A percentile compares a stretch with the other conserved stretches of the same genome.
Conservation (phyloP, 2,113 vertebrate species). For the Lasiurus borealis region DNA sequence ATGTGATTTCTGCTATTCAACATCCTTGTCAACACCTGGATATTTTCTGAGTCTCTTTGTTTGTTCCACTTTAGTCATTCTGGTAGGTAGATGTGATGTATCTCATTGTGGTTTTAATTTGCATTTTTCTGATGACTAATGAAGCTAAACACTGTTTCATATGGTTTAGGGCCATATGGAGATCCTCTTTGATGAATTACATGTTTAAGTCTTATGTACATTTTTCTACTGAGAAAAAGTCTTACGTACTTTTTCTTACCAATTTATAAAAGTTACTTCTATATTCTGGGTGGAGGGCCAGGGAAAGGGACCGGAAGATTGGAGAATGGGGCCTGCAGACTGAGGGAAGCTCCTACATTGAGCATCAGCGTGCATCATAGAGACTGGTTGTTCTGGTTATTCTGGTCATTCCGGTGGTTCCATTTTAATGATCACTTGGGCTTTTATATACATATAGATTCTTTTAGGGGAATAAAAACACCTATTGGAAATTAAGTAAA, state of each 20-base stretch:
- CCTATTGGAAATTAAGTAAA: background rate
- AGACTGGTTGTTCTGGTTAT: too few relatives aligned
- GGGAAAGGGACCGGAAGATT: too few relatives aligned
- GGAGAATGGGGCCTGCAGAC: too few relatives aligned
- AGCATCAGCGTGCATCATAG: too few relatives aligned
- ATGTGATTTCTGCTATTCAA: background rate
- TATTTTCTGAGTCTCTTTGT: background rate
- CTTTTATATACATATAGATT: background rate
- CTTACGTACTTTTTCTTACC: background rate
- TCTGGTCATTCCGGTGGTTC: too few relatives aligned
- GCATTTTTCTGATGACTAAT: background rate
- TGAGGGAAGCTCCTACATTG: too few relatives aligned
- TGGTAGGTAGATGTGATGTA: too few relatives aligned
- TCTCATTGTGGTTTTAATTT: slow-evolving; percentile 15
- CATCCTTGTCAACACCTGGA: background rate
- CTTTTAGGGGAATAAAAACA: background rate
- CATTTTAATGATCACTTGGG: too few relatives aligned
- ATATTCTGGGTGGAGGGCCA: background rate
- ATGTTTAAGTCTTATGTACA: background rate
- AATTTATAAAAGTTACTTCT: background rate
- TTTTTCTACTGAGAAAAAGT: background rate
- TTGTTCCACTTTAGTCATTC: slow-evolving; percentile 8
- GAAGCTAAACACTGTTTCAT: background rate
- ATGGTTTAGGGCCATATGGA: background rate
- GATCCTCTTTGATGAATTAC: background rate